These are phyloP conservation scores for Microplitis mediator DNA, from an alignment of 1,140 invertebrate genomes.

Conservation along the genomic window DNA sequence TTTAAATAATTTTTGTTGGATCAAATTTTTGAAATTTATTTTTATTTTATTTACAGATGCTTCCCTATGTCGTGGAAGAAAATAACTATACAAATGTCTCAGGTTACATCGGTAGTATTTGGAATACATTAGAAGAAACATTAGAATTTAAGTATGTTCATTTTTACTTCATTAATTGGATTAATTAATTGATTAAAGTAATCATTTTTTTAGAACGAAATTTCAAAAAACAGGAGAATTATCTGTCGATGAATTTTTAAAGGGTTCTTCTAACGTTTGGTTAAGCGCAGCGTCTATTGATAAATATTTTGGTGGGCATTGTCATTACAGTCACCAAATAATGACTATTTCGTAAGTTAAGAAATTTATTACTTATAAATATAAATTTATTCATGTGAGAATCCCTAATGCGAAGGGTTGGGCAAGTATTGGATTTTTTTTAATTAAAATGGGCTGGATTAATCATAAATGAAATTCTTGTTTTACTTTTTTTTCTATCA, in stretches of 20 bases:
- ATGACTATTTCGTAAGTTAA: not conserved
- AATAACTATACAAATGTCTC: slow-evolving; percentile 25
- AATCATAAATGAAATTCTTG: too few relatives aligned
- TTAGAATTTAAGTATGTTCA: slow-evolving; percentile 38
- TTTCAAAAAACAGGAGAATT: not conserved
- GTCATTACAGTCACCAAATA: not conserved
- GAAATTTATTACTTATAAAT: not conserved
- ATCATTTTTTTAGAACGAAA: not conserved
- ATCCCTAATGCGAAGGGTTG: not conserved
- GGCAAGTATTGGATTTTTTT: not conserved
- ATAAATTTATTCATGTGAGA: not conserved
- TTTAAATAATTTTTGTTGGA: not conserved
- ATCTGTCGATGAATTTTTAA: not conserved
- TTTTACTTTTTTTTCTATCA: not conserved
- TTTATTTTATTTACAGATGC: slow-evolving; percentile 28
- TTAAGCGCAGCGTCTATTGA: not conserved
- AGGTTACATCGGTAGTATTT: slow-evolving; percentile 41
- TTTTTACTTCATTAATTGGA: not conserved
- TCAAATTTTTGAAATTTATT: slow-evolving; percentile 1
- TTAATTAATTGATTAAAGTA: not conserved
- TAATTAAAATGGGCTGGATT: not conserved
- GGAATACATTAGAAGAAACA: slow-evolving; percentile 35
- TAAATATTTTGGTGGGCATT: not conserved
- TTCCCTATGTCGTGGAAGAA: slow-evolving; percentile 31
- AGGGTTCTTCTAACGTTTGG: not conserved